Conservation (phyloP, 2,797 vertebrate genomes). For the Macropodus opercularis region DNA sequence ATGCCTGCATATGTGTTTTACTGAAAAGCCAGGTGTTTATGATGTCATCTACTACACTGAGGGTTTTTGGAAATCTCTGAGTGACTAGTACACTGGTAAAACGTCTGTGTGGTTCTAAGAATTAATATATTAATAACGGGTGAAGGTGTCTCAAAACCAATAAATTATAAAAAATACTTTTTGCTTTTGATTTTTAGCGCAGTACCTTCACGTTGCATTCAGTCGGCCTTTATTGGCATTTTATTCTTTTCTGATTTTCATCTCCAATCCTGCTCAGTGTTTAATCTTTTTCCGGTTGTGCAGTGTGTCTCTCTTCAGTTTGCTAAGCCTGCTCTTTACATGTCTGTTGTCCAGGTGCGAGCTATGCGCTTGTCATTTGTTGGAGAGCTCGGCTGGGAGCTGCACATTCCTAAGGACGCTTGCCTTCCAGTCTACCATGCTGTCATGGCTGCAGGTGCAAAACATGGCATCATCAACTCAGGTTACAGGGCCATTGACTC, state of each 20-base stretch:
- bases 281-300: too few species aligned
- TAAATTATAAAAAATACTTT: too few species aligned
- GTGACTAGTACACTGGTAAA: neutral
- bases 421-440: slow-evolving; percentile 90
- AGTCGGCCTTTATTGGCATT: too few species aligned
- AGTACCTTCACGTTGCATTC: too few species aligned
- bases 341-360: slow-evolving; percentile 83
- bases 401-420: slow-evolving; percentile 87
- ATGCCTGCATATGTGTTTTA: slow-evolving; percentile 12
- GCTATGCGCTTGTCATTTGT: slow-evolving; percentile 94
- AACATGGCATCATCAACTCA: slow-evolving; percentile 86
- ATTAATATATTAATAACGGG: slow-evolving; percentile 1
- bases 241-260: too few species aligned
- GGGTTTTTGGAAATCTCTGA: neutral
- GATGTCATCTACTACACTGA: slow-evolving; percentile 12
- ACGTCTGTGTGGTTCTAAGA: neutral
- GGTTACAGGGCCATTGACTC: slow-evolving; percentile 98
- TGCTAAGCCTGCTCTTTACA: slow-evolving; percentile 19
- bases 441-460: slow-evolving; percentile 88
- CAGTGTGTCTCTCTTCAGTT: slow-evolving; percentile 7
- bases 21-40: neutral
- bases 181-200: neutral
- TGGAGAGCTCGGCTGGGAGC: slow-evolving; percentile 96
- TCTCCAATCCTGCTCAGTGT: too few species aligned
- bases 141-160: too few species aligned